These are phyloP conservation scores for Euleptes europaea DNA, from an alignment of 2,113 vertebrate genomes.

Conservation along the genomic window DNA sequence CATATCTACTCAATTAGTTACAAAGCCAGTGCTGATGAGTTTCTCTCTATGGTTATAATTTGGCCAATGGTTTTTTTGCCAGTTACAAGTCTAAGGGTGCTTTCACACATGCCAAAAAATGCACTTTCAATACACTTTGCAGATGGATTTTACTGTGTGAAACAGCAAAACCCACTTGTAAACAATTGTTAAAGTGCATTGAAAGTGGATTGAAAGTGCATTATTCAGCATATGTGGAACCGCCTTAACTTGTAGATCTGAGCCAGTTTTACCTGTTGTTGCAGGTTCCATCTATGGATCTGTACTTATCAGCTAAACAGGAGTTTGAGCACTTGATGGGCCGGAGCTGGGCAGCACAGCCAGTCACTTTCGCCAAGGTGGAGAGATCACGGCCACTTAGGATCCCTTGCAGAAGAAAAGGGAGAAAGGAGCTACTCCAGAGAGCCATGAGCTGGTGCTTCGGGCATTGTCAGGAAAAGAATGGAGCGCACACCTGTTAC, in stretches of 20 bases:
- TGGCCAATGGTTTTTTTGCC: background rate
- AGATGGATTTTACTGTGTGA: too few species aligned
- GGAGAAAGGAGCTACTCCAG: background rate
- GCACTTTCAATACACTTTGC: too few species aligned
- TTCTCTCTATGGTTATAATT: background rate
- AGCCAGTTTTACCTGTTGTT: constrained; percentile 74
- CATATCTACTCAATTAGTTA: background rate
- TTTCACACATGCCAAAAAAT: too few species aligned
- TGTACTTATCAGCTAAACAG: constrained; percentile 78
- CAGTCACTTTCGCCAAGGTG: constrained; percentile 70
- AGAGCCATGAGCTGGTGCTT: background rate
- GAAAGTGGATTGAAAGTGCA: too few species aligned
- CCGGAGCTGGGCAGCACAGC: constrained; percentile 71
- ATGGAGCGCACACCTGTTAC: constrained; percentile 62
- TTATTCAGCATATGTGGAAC: too few species aligned
- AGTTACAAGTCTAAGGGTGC: background rate
- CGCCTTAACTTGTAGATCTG: too few species aligned
- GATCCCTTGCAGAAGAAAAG: constrained; percentile 61
- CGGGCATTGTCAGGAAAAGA: background rate
- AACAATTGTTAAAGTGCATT: too few species aligned
- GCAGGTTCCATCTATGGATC: constrained; percentile 77
- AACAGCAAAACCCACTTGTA: too few species aligned
- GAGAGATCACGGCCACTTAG: constrained; percentile 70
- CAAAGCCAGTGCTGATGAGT: background rate
- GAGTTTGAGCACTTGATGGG: constrained; percentile 63